Conservation (phyloP, 2,888 invertebrate species). For the Linnaemya tessellans region DNA sequence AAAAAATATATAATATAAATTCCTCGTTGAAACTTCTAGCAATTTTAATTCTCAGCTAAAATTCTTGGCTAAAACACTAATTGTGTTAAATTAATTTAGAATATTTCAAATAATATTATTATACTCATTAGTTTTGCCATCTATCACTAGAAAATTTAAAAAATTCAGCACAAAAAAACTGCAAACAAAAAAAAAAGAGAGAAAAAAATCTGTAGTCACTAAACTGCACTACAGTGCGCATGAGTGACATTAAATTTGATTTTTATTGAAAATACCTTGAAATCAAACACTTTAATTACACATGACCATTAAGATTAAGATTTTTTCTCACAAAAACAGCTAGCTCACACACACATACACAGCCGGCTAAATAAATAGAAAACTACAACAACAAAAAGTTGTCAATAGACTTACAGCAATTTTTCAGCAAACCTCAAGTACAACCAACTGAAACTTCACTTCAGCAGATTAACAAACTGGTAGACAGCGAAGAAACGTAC, state of each 20-base stretch:
- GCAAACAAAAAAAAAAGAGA: neutral
- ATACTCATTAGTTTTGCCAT: constrained; percentile 11
- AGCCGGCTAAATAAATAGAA: neutral
- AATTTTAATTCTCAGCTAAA: constrained; percentile 12
- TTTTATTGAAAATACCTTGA: constrained; percentile 69
- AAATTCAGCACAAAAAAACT: constrained; percentile 44
- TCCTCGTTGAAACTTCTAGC: neutral
- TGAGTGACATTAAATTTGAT: constrained; percentile 69
- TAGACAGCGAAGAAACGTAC: constrained; percentile 8
- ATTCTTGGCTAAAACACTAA: constrained; percentile 16
- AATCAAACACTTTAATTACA: constrained; percentile 70
- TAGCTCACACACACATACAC: constrained; percentile 3
- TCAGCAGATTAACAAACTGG: constrained; percentile 7
- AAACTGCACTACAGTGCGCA: constrained; percentile 38
- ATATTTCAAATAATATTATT: constrained; percentile 30
- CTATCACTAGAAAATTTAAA: constrained; percentile 46
- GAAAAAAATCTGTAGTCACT: constrained; percentile 3
- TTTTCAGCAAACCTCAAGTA: constrained; percentile 53
- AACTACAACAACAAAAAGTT: constrained; percentile 18
- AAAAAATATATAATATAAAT: constrained; percentile 1
- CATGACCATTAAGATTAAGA: constrained; percentile 65
- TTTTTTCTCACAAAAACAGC: constrained; percentile 57
- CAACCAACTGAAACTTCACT: constrained; percentile 26
- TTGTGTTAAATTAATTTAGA: constrained; percentile 46
- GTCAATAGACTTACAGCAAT: constrained; percentile 50